Evolutionary conservation across 2,113 vertebrate species (phyloP).

Genomic region (Bagarius yarrelli): DNA sequence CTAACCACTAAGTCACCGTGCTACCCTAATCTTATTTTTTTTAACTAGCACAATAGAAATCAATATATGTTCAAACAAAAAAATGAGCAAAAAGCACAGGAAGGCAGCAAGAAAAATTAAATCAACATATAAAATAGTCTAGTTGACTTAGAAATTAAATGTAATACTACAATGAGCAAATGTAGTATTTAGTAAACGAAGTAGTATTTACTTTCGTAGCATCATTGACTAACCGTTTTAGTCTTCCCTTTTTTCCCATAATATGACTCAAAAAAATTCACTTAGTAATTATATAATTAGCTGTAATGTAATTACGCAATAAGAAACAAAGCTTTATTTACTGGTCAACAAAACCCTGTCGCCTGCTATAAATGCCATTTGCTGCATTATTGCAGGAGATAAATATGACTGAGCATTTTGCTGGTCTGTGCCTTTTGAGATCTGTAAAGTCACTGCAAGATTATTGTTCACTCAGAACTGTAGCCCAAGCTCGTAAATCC

Average conservation of each 20-base stretch:
- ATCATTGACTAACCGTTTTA: constrained; percentile 14
- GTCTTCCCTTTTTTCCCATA: not conserved
- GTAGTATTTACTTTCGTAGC: not conserved
- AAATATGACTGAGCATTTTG: constrained; percentile 28
- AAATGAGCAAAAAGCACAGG: too few relatives aligned
- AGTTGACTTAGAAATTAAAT: too few relatives aligned
- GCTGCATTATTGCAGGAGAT: not conserved
- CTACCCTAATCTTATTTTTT: too few relatives aligned
- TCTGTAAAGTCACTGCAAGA: constrained; percentile 54
- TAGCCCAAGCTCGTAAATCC: constrained; percentile 51
- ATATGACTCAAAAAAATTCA: constrained; percentile 31
- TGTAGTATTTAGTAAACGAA: too few relatives aligned
- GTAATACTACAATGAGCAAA: too few relatives aligned
- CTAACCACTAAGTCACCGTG: too few relatives aligned
- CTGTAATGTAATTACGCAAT: constrained; percentile 20
- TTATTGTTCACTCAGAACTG: constrained; percentile 32
- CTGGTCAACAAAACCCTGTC: constrained; percentile 7
- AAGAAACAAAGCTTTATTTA: constrained; percentile 28
- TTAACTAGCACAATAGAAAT: too few relatives aligned
- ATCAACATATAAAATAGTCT: too few relatives aligned
- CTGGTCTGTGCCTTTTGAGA: constrained; percentile 20
- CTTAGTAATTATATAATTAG: constrained; percentile 46
- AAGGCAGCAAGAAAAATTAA: too few relatives aligned
- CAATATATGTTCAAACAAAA: too few relatives aligned
- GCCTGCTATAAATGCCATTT: constrained; percentile 12